Evolutionary conservation across 92 coral and sea anemone species (phyloP).

Genomic region (Epizoanthus ramosus): DNA sequence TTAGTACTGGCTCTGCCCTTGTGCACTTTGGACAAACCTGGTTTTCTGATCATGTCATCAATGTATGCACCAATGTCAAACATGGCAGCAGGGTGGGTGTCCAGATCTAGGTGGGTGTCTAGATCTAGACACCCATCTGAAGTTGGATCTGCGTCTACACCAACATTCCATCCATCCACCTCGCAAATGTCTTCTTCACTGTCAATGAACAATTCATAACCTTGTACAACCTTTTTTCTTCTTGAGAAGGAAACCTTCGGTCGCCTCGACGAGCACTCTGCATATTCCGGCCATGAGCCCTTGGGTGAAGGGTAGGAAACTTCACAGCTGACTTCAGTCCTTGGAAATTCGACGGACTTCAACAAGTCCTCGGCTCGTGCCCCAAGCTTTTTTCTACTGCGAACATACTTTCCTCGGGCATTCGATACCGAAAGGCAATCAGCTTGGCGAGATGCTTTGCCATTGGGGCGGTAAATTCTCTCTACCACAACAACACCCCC

Average conservation of each 20-base stretch:
- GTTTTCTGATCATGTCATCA: slow-evolving; percentile 20
- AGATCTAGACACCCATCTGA: not conserved
- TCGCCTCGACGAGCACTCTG: not conserved
- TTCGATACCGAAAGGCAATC: slow-evolving; percentile 24
- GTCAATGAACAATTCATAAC: slow-evolving; percentile 5
- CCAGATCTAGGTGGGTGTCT: too few species aligned
- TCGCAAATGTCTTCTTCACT: slow-evolving; percentile 16
- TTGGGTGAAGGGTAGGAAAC: slow-evolving; percentile 4
- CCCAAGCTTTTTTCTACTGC: slow-evolving; percentile 17
- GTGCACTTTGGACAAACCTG: not conserved
- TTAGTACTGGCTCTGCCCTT: not conserved
- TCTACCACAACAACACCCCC: slow-evolving; percentile 20
- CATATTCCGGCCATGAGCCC: slow-evolving; percentile 10
- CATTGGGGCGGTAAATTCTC: slow-evolving; percentile 6
- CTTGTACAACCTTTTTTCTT: not conserved
- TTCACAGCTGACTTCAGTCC: slow-evolving; percentile 3
- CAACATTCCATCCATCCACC: not conserved
- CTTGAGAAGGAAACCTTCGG: slow-evolving; percentile 3
- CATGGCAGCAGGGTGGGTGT: not conserved
- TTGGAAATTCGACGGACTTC: not conserved
- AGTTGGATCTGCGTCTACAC: not conserved
- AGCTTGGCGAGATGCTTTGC: not conserved
- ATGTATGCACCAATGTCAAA: slow-evolving; percentile 54
- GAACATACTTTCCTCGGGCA: not conserved
- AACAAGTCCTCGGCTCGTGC: slow-evolving; percentile 26